phyloP scores from a whole-genome alignment of 2,797 vertebrate species.

The Eospalax fontanierii region DNA sequence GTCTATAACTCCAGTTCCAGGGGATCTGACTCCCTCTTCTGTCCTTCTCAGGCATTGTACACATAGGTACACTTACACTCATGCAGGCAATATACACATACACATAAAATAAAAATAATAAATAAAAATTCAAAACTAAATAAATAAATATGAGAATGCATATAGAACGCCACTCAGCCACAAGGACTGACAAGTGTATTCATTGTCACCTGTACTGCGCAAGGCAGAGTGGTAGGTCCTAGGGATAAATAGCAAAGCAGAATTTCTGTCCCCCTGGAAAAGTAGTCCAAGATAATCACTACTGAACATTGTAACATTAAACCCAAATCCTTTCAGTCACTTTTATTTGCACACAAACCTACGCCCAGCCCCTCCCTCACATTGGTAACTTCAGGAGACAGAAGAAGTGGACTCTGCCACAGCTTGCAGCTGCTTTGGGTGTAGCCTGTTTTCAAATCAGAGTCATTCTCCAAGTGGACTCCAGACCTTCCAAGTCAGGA shows the following conservation, averaged over 20 bases:
- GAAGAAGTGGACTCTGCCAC: neutral
- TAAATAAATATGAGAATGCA: too few relatives aligned
- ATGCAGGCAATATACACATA: too few relatives aligned
- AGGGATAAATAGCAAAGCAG: neutral
- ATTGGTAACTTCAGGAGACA: neutral
- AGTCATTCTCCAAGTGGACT: neutral
- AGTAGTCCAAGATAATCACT: neutral
- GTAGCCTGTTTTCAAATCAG: neutral
- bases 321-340: neutral
- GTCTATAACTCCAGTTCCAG: too few relatives aligned
- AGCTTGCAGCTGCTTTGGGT: constrained; percentile 4
- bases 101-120: too few relatives aligned
- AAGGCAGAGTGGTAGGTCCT: neutral
- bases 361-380: neutral
- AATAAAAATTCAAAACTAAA: too few relatives aligned
- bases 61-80: too few relatives aligned
- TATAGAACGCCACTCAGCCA: neutral
- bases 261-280: neutral
- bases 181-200: neutral
- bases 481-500: neutral
- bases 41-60: too few relatives aligned
- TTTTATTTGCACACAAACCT: constrained; percentile 2
- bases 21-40: too few relatives aligned
- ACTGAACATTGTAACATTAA: neutral
- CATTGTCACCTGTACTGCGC: neutral